Evolutionary conservation across 2,888 invertebrate genomes (phyloP).

Genomic region (Lamellibrachia columna): DNA sequence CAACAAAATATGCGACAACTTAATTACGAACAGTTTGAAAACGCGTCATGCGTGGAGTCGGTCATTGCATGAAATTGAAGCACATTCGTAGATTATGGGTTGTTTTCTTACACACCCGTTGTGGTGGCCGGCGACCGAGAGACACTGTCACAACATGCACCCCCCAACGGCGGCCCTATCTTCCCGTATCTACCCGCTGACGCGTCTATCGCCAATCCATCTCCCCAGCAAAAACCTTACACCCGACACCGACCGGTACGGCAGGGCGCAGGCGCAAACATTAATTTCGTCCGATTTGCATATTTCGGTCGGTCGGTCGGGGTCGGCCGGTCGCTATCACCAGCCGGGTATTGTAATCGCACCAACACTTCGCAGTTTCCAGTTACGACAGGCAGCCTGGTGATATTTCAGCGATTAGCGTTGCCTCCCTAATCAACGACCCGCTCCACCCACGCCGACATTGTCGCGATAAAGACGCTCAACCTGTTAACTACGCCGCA

Average conservation of each 20-base stretch:
- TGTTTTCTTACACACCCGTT: background rate
- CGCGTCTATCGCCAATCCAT: background rate
- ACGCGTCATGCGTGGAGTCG: background rate
- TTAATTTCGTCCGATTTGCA: background rate
- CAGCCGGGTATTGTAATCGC: background rate
- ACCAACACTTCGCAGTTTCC: background rate
- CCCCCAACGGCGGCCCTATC: background rate
- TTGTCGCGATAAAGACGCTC: background rate
- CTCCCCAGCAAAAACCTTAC: background rate
- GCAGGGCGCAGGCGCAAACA: background rate
- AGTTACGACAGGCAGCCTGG: background rate
- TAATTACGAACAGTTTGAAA: background rate
- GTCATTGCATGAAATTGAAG: background rate
- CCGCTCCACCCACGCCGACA: background rate
- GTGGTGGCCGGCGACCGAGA: background rate
- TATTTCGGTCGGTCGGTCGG: background rate
- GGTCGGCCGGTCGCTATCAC: background rate
- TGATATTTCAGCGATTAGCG: conserved; percentile 1
- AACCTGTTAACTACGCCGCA: background rate
- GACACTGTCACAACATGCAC: background rate
- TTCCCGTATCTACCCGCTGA: background rate
- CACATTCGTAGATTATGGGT: background rate
- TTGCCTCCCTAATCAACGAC: background rate
- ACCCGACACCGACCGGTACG: background rate
- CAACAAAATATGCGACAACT: background rate